These are phyloP conservation scores for Indicator indicator DNA, from an alignment of 2,113 vertebrate genomes.

Conservation along the genomic window DNA sequence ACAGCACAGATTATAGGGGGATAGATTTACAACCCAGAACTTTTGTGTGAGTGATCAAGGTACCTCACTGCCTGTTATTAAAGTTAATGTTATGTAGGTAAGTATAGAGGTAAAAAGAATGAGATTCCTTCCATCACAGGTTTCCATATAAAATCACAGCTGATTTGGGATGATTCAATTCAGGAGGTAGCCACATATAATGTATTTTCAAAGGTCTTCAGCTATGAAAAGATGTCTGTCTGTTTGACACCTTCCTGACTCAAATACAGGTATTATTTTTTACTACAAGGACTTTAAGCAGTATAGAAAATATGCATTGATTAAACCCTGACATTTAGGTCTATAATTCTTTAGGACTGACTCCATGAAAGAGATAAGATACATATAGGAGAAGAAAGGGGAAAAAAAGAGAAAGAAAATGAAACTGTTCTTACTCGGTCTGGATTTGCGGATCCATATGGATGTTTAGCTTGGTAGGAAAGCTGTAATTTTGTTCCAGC, in stretches of 20 bases:
- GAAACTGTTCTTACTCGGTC: background rate
- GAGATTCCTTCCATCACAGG: background rate
- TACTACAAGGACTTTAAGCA: background rate
- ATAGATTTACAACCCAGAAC: slow-evolving; percentile 3
- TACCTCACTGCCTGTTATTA: slow-evolving; percentile 26
- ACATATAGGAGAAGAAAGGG: background rate
- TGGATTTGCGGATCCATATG: background rate
- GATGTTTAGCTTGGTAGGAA: background rate
- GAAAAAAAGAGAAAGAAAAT: background rate
- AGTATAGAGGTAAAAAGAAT: background rate
- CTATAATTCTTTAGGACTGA: background rate
- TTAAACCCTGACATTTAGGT: background rate
- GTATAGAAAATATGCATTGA: background rate
- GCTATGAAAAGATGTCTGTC: background rate
- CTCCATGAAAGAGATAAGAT: background rate
- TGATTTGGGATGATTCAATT: background rate
- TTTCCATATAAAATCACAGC: slow-evolving; percentile 29
- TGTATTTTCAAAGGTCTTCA: background rate
- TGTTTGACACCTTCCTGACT: background rate
- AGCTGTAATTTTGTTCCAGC: background rate
- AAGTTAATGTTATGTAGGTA: background rate
- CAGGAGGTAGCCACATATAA: background rate
- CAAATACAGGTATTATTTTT: background rate
- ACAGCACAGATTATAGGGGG: background rate
- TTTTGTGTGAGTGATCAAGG: slow-evolving; percentile 53